Evolutionary conservation across 2,113 vertebrate species (phyloP).

Genomic region (Caloenas nicobarica): DNA sequence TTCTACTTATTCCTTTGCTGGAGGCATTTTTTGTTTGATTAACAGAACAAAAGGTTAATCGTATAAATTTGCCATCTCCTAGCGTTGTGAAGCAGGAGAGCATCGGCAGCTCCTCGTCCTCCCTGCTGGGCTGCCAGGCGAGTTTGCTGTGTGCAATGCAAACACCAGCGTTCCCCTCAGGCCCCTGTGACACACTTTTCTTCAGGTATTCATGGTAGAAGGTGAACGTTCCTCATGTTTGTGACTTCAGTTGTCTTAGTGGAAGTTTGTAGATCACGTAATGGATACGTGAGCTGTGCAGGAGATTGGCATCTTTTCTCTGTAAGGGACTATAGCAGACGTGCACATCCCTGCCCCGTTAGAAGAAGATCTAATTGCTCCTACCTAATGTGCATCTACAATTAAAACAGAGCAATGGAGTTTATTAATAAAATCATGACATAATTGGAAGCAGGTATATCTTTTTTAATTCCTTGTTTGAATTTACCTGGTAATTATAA

Average conservation of each 20-base stretch:
- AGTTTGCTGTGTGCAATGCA: background rate
- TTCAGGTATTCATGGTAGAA: background rate
- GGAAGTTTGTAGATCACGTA: background rate
- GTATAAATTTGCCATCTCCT: constrained; percentile 50
- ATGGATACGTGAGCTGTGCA: background rate
- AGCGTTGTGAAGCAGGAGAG: background rate
- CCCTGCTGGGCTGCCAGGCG: background rate
- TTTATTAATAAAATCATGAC: background rate
- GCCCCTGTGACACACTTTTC: background rate
- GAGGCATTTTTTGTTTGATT: constrained; percentile 63
- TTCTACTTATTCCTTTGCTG: constrained; percentile 44
- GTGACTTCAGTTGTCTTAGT: background rate
- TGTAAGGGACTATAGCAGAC: background rate
- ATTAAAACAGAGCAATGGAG: background rate
- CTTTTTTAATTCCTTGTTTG: constrained; percentile 60
- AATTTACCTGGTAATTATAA: constrained; percentile 75
- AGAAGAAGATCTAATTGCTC: background rate
- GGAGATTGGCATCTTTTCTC: background rate
- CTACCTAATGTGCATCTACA: background rate
- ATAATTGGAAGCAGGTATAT: background rate
- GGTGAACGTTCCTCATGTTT: background rate
- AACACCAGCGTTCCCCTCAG: background rate
- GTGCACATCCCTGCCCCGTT: background rate
- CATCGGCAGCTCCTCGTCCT: background rate
- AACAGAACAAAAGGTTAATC: constrained; percentile 68